Conservation (phyloP, 1,140 invertebrate genomes). For the Drosophila varians region DNA sequence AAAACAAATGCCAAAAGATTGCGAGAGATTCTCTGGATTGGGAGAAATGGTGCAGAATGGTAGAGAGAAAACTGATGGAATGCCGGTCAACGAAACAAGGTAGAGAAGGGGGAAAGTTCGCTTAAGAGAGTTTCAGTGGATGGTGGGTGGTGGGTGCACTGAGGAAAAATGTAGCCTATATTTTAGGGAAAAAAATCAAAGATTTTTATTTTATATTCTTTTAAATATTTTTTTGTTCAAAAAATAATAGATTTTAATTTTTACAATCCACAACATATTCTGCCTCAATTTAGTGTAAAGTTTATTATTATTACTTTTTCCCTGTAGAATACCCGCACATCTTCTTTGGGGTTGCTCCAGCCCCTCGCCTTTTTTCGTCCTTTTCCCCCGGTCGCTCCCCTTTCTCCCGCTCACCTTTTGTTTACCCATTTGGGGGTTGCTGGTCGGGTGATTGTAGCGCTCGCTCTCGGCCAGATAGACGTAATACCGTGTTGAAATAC, state of each 20-base stretch:
- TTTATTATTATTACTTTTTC: neutral
- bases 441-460: slow-evolving; percentile 35
- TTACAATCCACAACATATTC: too few species aligned
- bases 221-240: neutral
- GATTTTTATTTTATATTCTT: neutral
- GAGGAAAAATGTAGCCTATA: neutral
- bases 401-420: slow-evolving; percentile 37
- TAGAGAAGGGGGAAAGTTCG: slow-evolving; percentile 8
- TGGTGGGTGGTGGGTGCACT: slow-evolving; percentile 49
- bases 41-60: neutral
- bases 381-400: slow-evolving; percentile 3
- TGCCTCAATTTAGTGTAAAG: too few species aligned
- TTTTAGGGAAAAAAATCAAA: neutral
- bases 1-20: slow-evolving; percentile 51
- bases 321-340: slow-evolving; percentile 7
- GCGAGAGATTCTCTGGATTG: slow-evolving; percentile 4
- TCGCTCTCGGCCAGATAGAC: slow-evolving; percentile 43
- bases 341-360: slow-evolving; percentile 59
- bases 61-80: slow-evolving; percentile 52
- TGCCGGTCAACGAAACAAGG: slow-evolving; percentile 47
- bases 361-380: slow-evolving; percentile 2
- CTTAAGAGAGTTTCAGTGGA: slow-evolving; percentile 35
- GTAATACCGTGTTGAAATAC: slow-evolving; percentile 69
- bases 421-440: slow-evolving; percentile 61
- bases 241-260: too few species aligned